A percentile compares a stretch with the other conserved stretches of the same genome.
Evolutionary conservation across 2,797 vertebrate species (phyloP).

Genomic region (Limosa lapponica): DNA sequence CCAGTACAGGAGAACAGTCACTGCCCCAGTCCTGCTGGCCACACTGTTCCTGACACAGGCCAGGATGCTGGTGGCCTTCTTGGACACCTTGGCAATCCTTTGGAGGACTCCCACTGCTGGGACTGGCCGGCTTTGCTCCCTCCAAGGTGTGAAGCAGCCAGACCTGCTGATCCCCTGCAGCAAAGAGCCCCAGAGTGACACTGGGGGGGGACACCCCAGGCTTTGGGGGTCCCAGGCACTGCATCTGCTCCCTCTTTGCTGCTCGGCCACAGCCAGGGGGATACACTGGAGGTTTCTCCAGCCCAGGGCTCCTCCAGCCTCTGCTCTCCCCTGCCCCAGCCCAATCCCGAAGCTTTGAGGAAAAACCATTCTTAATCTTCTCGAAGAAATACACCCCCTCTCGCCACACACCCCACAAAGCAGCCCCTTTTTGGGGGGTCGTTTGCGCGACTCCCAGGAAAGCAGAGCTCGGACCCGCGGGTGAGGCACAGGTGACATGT

Average conservation of each 20-base stretch:
- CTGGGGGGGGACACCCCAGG: background rate
- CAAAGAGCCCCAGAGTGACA: background rate
- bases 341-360: background rate
- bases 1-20: too few relatives aligned
- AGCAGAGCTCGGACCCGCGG: background rate
- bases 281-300: too few relatives aligned
- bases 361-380: background rate
- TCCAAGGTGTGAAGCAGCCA: background rate
- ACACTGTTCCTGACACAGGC: too few relatives aligned
- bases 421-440: too few relatives aligned
- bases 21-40: too few relatives aligned
- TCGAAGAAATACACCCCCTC: background rate
- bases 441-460: fast-evolving
- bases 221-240: background rate
- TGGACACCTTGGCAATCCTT: too few relatives aligned
- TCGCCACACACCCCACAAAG: fast-evolving
- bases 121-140: fast-evolving
- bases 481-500: fast-evolving
- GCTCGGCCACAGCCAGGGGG: background rate
- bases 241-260: background rate
- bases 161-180: background rate
- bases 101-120: background rate
- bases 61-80: too few relatives aligned
- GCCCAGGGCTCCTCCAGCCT: background rate
- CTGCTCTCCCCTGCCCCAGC: fast-evolving